Evolutionary conservation across 2,113 vertebrate genomes (phyloP), one percentile per base, ranked within the genome.

Genomic region (Sisor rabdophorus): DNA sequence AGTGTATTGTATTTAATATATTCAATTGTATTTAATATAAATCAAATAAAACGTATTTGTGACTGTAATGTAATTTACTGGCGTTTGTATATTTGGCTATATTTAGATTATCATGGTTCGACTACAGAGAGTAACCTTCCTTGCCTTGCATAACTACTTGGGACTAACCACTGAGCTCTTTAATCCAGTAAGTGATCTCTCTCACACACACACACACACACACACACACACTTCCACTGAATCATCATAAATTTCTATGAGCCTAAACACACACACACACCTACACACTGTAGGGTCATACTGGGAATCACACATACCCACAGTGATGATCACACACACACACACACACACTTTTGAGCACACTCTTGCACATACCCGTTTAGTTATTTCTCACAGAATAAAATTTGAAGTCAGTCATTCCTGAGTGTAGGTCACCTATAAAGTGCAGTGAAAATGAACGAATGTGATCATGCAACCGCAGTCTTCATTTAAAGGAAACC

Each of bases 111-210:
- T 98, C 88, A 98, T 98, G 96, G 95, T 98, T 48, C 92, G 93
- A 28, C 93, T 98, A 60, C 97, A 99, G 89, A 93, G 95, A 82
- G 96, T 98, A 87, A 98, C 97, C 0, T 97, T 98, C 83, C 86
- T 98, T 55, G 95, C 96, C 0, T 85, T 98, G 47, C 94, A 98
- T 89, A 93, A 96, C 91, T 93, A 98, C 89, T 90, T 99, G 71
- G 96, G 97, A 11, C 90, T 99, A 81, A 98, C 96, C 3, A 96
- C 94, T 0, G 96, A 98, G 89, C 96, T 98, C 73, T 98, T 98
- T 90, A 98, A 89, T 78, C 91, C 91, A 68, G 67, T 82, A 79
- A 58, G 67, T 50, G n/a, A 55, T 63, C 26, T n/a, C 40, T 11
- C 48, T 19, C 60, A 17, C 59, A 53, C 16, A 44, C 44, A 63